Percentiles rank a stretch among this genome's conserved stretches.
Evolutionary conservation across 2,888 invertebrate species (phyloP).

Genomic region (Drosophila recens): DNA sequence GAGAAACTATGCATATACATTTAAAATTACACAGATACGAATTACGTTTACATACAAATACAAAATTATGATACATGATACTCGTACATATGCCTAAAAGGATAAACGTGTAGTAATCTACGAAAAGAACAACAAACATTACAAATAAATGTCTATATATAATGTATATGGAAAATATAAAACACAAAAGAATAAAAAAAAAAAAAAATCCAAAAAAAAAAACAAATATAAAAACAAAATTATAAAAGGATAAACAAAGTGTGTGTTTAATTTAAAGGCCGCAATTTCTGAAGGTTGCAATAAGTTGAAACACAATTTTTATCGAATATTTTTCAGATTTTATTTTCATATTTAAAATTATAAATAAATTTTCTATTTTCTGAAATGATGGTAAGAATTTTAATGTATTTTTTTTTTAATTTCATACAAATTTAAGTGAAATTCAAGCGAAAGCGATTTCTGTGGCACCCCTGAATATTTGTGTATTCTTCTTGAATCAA

Average conservation of each 20-base stretch:
- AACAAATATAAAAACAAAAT: constrained; percentile 34
- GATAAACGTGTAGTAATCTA: constrained; percentile 77
- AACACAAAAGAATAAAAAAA: constrained; percentile 36
- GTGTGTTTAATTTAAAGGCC: constrained; percentile 9
- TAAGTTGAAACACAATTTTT: no score
- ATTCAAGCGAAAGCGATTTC: no score
- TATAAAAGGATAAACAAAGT: constrained; percentile 22
- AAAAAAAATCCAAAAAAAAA: constrained; percentile 31
- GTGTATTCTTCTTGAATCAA: neutral
- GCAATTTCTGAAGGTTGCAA: neutral
- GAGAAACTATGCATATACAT: constrained; percentile 31
- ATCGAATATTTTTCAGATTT: no score
- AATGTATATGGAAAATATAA: constrained; percentile 64
- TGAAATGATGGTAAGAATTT: no score
- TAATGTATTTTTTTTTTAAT: no score
- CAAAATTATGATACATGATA: constrained; percentile 58
- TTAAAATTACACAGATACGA: constrained; percentile 26
- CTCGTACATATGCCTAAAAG: constrained; percentile 77
- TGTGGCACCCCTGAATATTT: no score
- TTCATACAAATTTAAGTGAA: no score
- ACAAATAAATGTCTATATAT: constrained; percentile 74
- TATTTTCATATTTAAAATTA: no score
- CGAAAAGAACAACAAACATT: constrained; percentile 51
- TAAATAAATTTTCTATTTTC: no score
- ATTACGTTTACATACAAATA: constrained; percentile 23